Evolutionary conservation across 2,888 invertebrate species (phyloP).

Genomic region (Adelphocoris suturalis): DNA sequence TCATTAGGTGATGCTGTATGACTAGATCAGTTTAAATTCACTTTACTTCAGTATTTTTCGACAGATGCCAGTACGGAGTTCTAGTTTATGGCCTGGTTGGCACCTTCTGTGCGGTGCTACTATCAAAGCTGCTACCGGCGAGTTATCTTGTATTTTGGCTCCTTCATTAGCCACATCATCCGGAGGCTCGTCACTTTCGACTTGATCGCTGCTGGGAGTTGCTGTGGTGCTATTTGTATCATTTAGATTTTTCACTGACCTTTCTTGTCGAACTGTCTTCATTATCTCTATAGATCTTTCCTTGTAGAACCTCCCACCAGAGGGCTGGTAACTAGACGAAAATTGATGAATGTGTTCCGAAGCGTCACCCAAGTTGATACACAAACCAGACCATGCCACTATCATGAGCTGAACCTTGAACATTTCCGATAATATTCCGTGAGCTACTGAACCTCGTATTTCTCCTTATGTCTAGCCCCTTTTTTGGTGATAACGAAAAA

Average conservation of each 20-base stretch:
- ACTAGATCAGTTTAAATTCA: background rate
- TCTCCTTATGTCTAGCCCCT: background rate
- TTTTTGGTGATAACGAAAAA: background rate
- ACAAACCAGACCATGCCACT: background rate
- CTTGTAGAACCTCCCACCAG: too few species aligned
- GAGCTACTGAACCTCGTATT: background rate
- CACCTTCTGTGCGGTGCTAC: background rate
- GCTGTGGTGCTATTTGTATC: background rate
- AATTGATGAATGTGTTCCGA: background rate
- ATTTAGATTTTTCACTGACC: background rate
- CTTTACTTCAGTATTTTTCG: background rate
- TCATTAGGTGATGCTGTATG: too few species aligned
- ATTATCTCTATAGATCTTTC: background rate
- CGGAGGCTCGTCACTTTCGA: background rate
- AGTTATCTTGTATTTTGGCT: background rate
- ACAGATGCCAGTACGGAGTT: background rate
- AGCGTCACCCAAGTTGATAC: background rate
- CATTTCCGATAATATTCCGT: constrained; percentile 3
- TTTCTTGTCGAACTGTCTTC: background rate
- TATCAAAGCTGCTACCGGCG: background rate
- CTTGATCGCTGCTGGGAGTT: background rate
- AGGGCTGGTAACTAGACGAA: background rate
- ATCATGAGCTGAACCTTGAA: background rate
- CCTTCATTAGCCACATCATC: background rate
- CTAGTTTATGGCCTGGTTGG: background rate